Base-by-base conservation (phyloP, 2,113 vertebrate genomes). In the Misgurnus mizolepis region DNA sequence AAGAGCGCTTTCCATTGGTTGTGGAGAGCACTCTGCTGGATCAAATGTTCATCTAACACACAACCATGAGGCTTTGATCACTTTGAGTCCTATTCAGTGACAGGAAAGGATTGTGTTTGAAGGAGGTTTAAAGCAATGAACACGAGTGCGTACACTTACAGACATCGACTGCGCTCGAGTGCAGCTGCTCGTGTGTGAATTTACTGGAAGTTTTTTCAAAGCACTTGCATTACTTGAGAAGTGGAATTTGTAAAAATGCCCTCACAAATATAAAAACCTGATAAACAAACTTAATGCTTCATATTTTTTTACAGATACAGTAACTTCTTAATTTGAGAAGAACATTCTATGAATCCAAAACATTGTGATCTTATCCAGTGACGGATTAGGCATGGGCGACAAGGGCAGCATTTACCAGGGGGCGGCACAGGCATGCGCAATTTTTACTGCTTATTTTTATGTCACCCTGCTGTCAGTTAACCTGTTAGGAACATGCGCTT, bases 1-100 rank as follows among this genome's bases (percentile, higher is more conserved):
- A 82, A 62, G 55, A 76, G 45, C 34, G 43, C 49, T 41, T 81
- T 56, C 62, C 71, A 75, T 43, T 66, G 65, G 76, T 69, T 14
- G 60, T 81, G 72, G 72, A 76, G 81, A 82, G 81, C 67, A 65
- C 71, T 82, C 81, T 58, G 43, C 18, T 22, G 40, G 80, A 79
- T 80, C 83, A 76, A 82, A 79, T 18, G 39, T 39, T 76, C 58
- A 70, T 74, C 80, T 67, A 68, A 75, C 64, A 76, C 72, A 18
- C 53, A 8, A 55, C 40, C 50, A 14, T 27, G 58, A 41, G 56
- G 64, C 53, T 79, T 82, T 79, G 77, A 79, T 81, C 50, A 53
- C 27, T 77, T 72, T 2, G 53, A 58, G 60, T 50, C 17, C 49
- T 49, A 68, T 69, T 71, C 67, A 71, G 27, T 27, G 70, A 79